Evolutionary conservation across 1,140 invertebrate species (phyloP), one percentile per base, ranked within the genome.

Genomic region (Pinna nobilis): DNA sequence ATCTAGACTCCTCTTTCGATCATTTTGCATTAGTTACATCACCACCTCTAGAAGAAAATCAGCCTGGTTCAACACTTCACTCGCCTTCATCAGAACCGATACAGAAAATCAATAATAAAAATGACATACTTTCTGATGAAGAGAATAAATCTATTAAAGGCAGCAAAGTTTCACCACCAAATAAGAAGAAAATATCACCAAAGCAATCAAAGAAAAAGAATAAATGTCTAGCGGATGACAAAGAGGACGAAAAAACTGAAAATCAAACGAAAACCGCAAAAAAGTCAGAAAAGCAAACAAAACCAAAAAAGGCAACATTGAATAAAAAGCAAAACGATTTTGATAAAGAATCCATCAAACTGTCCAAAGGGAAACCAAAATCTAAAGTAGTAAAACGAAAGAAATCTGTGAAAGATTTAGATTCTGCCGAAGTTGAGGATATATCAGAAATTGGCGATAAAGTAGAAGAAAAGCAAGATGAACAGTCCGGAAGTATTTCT

Each of bases 291-390:
- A 50, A 57, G 66, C 57, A 69, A 47, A 44, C 53, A 23, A 6
- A 30, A 30, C 39, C 15, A 39, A 59, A n/a, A 28, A 25, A 32
- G 13, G 57, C 11, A n/a, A 59, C 18, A n/a, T n/a, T 3, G 13
- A 11, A 18, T 20, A 61, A 47, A 69, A 69, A 47, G 47, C 33
- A 57, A n/a, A n/a, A n/a, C n/a, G n/a, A n/a, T n/a, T n/a, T n/a
- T n/a, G n/a, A n/a, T n/a, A n/a, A n/a, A n/a, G n/a, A n/a, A n/a
- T n/a, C n/a, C n/a, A n/a, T n/a, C n/a, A n/a, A n/a, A n/a, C n/a
- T n/a, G n/a, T n/a, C 32, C 33, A 44, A 64, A 64, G 51, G 32
- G 39, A 50, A 66, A 32, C 35, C 20, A 65, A 72, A 49, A 44
- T 37, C 41, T 49, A 66, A 32, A 9, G 32, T 20, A 33, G 11